phyloP scores from a whole-genome alignment of 2,888 invertebrate species.

The Lydus trimaculatus region DNA sequence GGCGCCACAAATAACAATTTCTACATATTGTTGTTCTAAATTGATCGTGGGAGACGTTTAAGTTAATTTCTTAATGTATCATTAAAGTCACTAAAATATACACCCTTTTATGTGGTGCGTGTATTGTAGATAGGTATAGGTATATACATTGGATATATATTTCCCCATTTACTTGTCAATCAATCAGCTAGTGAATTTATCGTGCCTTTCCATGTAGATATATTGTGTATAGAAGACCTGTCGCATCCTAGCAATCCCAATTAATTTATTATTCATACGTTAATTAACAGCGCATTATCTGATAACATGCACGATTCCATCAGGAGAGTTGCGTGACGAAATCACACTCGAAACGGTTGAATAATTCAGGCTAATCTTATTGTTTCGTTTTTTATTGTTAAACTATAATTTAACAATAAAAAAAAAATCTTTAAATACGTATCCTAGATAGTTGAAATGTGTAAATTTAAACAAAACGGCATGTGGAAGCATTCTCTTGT shows the following conservation, averaged over 20 bases:
- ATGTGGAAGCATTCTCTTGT: constrained; percentile 16
- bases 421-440: background rate
- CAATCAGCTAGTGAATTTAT: background rate
- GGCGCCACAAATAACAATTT: background rate
- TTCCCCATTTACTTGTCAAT: constrained; percentile 7
- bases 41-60: background rate
- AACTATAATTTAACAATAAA: background rate
- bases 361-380: background rate
- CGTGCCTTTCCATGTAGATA: background rate
- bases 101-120: background rate
- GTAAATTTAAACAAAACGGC: background rate
- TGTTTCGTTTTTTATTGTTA: background rate
- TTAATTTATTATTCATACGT: constrained; percentile 6
- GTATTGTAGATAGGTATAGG: background rate
- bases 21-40: background rate
- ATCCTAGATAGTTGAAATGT: background rate
- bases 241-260: background rate
- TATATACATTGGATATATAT: no score
- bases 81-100: background rate
- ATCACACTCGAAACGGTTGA: constrained; percentile 7
- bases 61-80: constrained; percentile 1
- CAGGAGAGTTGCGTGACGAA: constrained; percentile 1
- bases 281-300: constrained; percentile 2
- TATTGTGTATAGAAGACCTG: background rate
- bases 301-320: constrained; percentile 7